Percentiles rank a stretch among this genome's conserved stretches.
Evolutionary conservation across 1,140 invertebrate genomes (phyloP).

Genomic region (Drosophila nannoptera): DNA sequence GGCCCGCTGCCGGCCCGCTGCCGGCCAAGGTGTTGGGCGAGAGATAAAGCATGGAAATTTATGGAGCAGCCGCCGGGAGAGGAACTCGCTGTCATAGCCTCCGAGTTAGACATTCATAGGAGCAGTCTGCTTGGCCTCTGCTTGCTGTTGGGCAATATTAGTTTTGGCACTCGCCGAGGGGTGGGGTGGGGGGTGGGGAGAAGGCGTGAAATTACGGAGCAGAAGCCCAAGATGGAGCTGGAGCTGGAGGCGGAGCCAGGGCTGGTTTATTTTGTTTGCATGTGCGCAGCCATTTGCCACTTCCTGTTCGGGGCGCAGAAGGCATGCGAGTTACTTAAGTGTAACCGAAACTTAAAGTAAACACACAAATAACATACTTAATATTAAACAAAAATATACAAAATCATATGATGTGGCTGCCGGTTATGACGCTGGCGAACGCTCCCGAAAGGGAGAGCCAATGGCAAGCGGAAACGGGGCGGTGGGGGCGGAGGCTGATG

Average conservation of each 20-base stretch:
- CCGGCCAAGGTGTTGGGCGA: constrained; percentile 71
- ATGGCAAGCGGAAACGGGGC: constrained; percentile 54
- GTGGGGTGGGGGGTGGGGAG: constrained; percentile 7
- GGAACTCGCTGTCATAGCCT: constrained; percentile 38
- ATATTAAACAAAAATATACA: constrained; percentile 78
- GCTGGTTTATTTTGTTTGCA: constrained; percentile 74
- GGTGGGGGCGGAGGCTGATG: constrained; percentile 1
- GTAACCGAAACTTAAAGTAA: constrained; percentile 77
- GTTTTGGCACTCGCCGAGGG: constrained; percentile 52
- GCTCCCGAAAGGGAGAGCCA: constrained; percentile 49
- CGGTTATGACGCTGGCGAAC: constrained; percentile 24
- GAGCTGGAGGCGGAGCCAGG: constrained; percentile 18
- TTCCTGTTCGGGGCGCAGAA: constrained; percentile 52
- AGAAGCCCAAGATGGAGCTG: too few species aligned
- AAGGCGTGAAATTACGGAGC: constrained; percentile 72
- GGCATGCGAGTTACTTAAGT: constrained; percentile 76
- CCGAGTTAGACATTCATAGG: constrained; percentile 65
- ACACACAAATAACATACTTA: constrained; percentile 78
- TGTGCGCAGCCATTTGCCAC: constrained; percentile 63
- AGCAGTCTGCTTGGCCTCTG: constrained; percentile 40
- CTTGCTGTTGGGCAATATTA: constrained; percentile 64
- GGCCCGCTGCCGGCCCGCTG: constrained; percentile 33
- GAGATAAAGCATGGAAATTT: constrained; percentile 75
- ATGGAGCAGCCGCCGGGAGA: constrained; percentile 51
- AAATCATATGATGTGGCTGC: constrained; percentile 34